Percentiles rank a stretch among this genome's conserved stretches.
phyloP scores from a whole-genome alignment of 2,888 invertebrate genomes.

The Dendrolimus houi region DNA sequence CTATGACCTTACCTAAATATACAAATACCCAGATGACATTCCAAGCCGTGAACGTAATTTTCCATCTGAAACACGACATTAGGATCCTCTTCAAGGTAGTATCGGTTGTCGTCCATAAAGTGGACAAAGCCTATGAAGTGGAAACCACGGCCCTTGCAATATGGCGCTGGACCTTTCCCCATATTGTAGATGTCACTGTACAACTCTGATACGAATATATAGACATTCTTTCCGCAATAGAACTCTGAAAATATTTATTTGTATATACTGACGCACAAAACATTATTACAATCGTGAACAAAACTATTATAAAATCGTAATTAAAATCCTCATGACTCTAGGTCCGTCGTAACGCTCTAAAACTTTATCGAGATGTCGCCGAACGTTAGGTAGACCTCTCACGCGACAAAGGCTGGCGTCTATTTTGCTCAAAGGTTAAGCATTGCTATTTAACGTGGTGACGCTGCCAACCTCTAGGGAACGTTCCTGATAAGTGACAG shows the following conservation, averaged over 20 bases:
- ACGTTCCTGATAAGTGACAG: no score
- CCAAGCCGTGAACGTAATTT: slow-evolving; percentile 59
- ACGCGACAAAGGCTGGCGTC: no score
- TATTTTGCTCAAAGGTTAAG: no score
- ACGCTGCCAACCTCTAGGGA: no score
- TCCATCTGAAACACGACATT: slow-evolving; percentile 60
- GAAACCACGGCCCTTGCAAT: slow-evolving; percentile 59
- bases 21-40: slow-evolving; percentile 59
- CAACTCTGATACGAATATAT: slow-evolving; percentile 57
- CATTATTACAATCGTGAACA: no score
- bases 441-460: no score
- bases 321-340: no score
- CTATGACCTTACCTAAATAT: slow-evolving; percentile 44
- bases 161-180: slow-evolving; percentile 53
- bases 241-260: slow-evolving; percentile 35
- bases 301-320: no score
- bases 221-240: slow-evolving; percentile 66
- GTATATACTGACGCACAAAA: no score
- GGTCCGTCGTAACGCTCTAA: no score
- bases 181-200: slow-evolving; percentile 66
- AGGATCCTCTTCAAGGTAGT: slow-evolving; percentile 60
- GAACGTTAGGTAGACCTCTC: no score
- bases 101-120: slow-evolving; percentile 56
- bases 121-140: slow-evolving; percentile 63
- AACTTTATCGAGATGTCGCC: no score